Percentiles rank a stretch among this genome's conserved stretches.
Conservation (phyloP, 2,888 invertebrate species). For the Pachliopta kotzebuea region DNA sequence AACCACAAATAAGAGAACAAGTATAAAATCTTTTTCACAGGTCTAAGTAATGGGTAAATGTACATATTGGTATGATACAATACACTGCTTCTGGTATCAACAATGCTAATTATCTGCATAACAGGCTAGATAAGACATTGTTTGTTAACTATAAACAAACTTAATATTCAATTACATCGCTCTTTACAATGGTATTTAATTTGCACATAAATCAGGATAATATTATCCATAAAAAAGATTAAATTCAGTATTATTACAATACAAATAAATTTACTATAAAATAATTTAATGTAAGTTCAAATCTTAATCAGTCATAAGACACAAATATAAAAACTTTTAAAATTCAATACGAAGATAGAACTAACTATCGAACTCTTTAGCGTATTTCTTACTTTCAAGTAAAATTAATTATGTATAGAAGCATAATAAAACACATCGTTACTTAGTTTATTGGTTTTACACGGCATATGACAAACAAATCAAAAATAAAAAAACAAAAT, state of each 20-base stretch:
- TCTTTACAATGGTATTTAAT: background rate
- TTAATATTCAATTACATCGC: background rate
- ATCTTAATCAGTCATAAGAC: background rate
- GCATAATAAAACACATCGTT: background rate
- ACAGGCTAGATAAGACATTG: constrained; percentile 9
- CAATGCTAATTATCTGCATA: constrained; percentile 8
- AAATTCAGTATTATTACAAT: too few relatives aligned
- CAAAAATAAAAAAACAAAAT: background rate
- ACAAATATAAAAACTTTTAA: background rate
- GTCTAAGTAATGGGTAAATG: background rate
- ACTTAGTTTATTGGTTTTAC: background rate
- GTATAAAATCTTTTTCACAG: background rate
- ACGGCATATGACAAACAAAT: background rate
- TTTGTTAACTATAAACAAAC: constrained; percentile 1
- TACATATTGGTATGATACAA: background rate
- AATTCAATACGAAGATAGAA: background rate
- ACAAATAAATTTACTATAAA: too few relatives aligned
- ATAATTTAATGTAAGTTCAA: too few relatives aligned
- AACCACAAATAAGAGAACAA: background rate
- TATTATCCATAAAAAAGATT: background rate
- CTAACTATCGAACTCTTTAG: constrained; percentile 17
- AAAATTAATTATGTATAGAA: background rate
- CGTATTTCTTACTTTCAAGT: background rate
- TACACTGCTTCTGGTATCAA: background rate
- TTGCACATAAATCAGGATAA: background rate